phyloP scores from a whole-genome alignment of 2,113 vertebrate genomes.

The Willisornis vidua region DNA sequence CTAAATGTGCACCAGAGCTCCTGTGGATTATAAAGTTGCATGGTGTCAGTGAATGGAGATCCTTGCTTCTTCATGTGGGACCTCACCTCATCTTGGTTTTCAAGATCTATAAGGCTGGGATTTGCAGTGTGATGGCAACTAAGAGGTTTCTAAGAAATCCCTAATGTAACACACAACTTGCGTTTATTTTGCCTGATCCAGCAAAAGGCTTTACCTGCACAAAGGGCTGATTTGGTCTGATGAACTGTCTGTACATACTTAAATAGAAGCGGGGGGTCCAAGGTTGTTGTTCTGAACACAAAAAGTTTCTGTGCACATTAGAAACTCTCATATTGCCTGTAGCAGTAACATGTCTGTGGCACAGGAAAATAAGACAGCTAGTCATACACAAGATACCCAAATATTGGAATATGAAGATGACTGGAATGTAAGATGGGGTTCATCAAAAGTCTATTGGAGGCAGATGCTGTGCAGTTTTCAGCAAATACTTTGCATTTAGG shows the following conservation, averaged over 20 bases:
- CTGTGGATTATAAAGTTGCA: background rate
- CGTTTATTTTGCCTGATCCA: background rate
- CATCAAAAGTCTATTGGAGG: constrained; percentile 8
- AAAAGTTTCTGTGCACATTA: background rate
- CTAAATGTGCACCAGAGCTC: background rate
- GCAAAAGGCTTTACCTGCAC: background rate
- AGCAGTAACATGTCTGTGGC: background rate
- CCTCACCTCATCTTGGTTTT: background rate
- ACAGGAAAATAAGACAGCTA: background rate
- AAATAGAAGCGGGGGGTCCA: background rate
- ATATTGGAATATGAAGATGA: background rate
- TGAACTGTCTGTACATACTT: background rate
- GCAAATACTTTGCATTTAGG: constrained; percentile 18
- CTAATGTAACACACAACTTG: fast-evolving
- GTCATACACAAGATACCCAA: background rate
- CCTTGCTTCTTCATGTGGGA: background rate
- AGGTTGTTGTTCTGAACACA: background rate
- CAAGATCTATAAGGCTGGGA: background rate
- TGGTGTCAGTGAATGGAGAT: background rate
- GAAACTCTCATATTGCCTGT: background rate
- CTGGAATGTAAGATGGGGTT: background rate
- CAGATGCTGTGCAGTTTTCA: constrained; percentile 41
- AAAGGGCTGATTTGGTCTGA: background rate
- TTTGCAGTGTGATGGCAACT: background rate
- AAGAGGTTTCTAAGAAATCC: background rate